phyloP scores from a whole-genome alignment of 1,140 invertebrate species.

The Hylyphantes graminicola region DNA sequence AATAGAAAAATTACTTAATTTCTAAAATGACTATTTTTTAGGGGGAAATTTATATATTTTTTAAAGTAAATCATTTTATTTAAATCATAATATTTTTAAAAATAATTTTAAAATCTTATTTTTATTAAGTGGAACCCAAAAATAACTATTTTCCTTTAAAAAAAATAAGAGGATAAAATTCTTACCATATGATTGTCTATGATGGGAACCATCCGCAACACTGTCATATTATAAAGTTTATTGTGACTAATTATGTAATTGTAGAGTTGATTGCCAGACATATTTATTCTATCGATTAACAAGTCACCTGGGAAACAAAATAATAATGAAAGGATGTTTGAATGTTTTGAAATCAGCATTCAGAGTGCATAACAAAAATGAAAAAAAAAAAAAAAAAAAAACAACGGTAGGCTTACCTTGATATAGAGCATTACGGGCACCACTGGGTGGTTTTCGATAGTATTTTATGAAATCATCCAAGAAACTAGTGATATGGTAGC shows the following conservation, averaged over 20 bases:
- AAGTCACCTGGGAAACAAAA: constrained; percentile 71
- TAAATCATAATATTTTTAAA: too few relatives aligned
- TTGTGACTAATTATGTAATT: constrained; percentile 80
- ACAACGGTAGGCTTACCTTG: constrained; percentile 71
- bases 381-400: neutral
- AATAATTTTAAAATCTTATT: too few relatives aligned
- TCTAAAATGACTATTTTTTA: too few relatives aligned
- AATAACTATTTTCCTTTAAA: neutral
- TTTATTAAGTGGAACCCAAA: too few relatives aligned
- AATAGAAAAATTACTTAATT: too few relatives aligned
- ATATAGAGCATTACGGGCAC: constrained; percentile 81
- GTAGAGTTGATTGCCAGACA: constrained; percentile 77
- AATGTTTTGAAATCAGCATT: neutral
- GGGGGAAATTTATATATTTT: too few relatives aligned
- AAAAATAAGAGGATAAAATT: neutral
- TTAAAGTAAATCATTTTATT: too few relatives aligned
- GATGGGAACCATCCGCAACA: constrained; percentile 75
- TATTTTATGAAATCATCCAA: constrained; percentile 86
- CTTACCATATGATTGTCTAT: constrained; percentile 22
- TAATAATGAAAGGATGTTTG: neutral
- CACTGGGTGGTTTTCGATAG: constrained; percentile 85
- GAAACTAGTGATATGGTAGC: constrained; percentile 82
- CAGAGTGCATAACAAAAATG: too few relatives aligned
- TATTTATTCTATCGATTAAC: constrained; percentile 74
- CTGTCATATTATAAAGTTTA: constrained; percentile 77